Percentiles rank a stretch among this genome's conserved stretches.
Evolutionary conservation across 2,888 invertebrate species (phyloP).

Genomic region (Nudaria mundana): DNA sequence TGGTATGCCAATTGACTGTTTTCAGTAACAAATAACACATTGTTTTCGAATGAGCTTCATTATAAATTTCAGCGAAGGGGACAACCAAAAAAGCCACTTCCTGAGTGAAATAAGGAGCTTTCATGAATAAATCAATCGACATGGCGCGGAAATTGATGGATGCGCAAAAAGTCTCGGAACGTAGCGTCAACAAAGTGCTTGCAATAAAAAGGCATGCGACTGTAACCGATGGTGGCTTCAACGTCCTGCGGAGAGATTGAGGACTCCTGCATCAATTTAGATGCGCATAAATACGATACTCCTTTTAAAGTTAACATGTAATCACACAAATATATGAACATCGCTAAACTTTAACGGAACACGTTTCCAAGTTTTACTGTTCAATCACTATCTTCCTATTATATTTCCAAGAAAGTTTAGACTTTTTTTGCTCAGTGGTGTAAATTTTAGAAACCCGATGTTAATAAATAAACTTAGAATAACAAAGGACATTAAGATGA

Average conservation of each 20-base stretch:
- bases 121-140: conserved; percentile 79
- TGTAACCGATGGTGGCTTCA: conserved; percentile 49
- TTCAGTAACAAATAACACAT: conserved; percentile 70
- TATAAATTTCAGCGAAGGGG: conserved; percentile 71
- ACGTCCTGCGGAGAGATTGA: conserved; percentile 53
- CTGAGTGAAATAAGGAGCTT: conserved; percentile 70
- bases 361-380: too few relatives aligned
- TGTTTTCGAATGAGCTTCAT: conserved; percentile 76
- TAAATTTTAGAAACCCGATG: too few relatives aligned
- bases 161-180: conserved; percentile 69
- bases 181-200: conserved; percentile 74
- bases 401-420: too few relatives aligned
- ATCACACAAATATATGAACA: too few relatives aligned
- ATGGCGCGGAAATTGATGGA: conserved; percentile 80
- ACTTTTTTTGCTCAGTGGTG: too few relatives aligned
- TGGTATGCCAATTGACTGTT: conserved; percentile 30
- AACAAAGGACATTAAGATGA: too few relatives aligned
- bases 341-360: too few relatives aligned
- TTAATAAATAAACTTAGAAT: too few relatives aligned
- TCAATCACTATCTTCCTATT: too few relatives aligned
- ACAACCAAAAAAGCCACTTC: conserved; percentile 72
- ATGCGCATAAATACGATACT: conserved; percentile 70
- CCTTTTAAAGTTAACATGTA: conserved; percentile 26
- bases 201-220: conserved; percentile 68
- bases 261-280: conserved; percentile 60